Evolutionary conservation across 1,140 invertebrate genomes (phyloP).

Genomic region (Macrosteles quadrilineatus): DNA sequence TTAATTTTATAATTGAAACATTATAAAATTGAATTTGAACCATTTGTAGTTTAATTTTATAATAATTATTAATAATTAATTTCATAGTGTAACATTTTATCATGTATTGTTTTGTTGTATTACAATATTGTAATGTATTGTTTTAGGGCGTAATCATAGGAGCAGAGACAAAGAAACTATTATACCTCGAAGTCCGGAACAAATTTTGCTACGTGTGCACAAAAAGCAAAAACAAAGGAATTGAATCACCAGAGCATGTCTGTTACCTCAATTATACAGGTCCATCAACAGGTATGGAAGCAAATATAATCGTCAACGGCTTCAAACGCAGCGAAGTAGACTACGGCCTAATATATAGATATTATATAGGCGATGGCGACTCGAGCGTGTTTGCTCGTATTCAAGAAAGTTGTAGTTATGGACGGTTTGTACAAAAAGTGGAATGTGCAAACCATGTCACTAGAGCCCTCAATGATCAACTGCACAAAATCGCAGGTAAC

Average conservation of each 20-base stretch:
- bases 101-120: no score
- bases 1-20: no score
- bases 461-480: constrained; percentile 17
- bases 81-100: no score
- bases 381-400: constrained; percentile 30
- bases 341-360: constrained; percentile 1
- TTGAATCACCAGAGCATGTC: constrained; percentile 7
- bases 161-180: constrained; percentile 23
- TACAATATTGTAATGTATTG: no score
- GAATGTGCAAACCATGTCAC: constrained; percentile 34
- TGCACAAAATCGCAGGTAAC: neutral
- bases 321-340: constrained; percentile 27
- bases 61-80: no score
- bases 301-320: constrained; percentile 23
- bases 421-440: constrained; percentile 23
- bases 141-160: constrained; percentile 34
- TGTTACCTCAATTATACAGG: constrained; percentile 9
- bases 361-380: constrained; percentile 4
- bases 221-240: constrained; percentile 10
- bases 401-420: constrained; percentile 20
- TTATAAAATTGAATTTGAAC: no score
- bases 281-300: constrained; percentile 29
- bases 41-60: no score
- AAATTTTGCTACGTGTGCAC: constrained; percentile 33
- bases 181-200: constrained; percentile 26